Base-by-base conservation (phyloP, 2,888 invertebrate genomes). In the Agrotis exclamationis region DNA sequence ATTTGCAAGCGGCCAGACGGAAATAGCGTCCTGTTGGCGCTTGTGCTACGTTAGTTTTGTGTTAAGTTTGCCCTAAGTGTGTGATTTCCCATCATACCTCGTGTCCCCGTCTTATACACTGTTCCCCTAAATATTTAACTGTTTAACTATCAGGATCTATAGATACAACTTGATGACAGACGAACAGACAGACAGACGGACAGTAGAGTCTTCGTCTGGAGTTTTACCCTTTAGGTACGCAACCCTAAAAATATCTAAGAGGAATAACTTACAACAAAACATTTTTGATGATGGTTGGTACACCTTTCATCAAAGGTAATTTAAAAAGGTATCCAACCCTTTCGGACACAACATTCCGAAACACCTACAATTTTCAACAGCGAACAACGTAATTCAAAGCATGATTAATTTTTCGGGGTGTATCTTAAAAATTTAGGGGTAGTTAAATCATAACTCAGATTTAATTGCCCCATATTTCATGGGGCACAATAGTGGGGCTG, bases 401-500 rank as follows among this genome's bases (percentile, higher is more conserved):
- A 80, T 84, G 84, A 86, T 86, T 83, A 82, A 85, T 86, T 71
- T 72, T 74, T 77, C 63, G 63, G 76, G 76, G 78, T 85, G 82
- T 86, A 84, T 86, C 80, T 80, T 83, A 86, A 86, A 85, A 86
- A 86, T 87, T 80, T 84, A 64, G 86, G 88, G 87, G 85, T 82
- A 80, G 78, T 74, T 65, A 83, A 82, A 78, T 78, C 72, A 88
- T 91, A 90, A 87, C 82, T 91, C 90, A 90, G 84, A 79, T 85
- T 88, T 89, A 91, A 91, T 90, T 90, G 88, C 85, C 48, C 76
- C 82, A 88, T 91, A 89, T 86, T 87, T 91, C 88, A 90, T 58
- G 44, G 51, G 54, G 53, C 68, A 91, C 90, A 91, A 91, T 90
- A 85, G 86, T 79, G 77, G 54, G 63, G 28, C 62, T 74, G 85